phyloP scores from a whole-genome alignment of 1,140 invertebrate genomes.

The Drosophila prosaltans region DNA sequence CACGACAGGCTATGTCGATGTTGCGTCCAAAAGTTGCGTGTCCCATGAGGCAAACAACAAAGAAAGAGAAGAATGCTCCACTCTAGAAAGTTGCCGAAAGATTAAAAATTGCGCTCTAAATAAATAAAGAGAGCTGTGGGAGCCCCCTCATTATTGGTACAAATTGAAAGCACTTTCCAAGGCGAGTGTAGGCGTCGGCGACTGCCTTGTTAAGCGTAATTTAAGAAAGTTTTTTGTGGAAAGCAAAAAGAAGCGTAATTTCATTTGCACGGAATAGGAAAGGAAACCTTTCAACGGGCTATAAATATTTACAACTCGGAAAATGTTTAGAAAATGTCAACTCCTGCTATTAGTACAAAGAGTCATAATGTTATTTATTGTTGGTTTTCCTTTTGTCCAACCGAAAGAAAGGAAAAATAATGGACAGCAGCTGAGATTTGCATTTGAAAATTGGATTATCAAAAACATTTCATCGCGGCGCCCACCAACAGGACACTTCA shows the following conservation, averaged over 20 bases:
- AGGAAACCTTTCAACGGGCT: slow-evolving; percentile 52
- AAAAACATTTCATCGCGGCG: slow-evolving; percentile 51
- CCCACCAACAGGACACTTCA: slow-evolving; percentile 50
- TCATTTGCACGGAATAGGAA: slow-evolving; percentile 23
- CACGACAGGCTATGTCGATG: slow-evolving; percentile 55
- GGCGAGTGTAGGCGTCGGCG: not conserved
- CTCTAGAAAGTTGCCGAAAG: slow-evolving; percentile 52
- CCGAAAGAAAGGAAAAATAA: slow-evolving; percentile 8
- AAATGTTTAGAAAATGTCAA: not conserved
- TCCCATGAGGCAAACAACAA: slow-evolving; percentile 47
- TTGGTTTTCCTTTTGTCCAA: too few species aligned
- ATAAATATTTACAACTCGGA: slow-evolving; percentile 71
- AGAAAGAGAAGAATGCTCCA: slow-evolving; percentile 8
- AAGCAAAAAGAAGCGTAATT: slow-evolving; percentile 32
- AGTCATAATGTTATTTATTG: too few species aligned
- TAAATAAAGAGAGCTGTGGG: slow-evolving; percentile 28
- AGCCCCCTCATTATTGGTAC: slow-evolving; percentile 73
- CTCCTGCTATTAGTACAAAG: too few species aligned
- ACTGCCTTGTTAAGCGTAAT: slow-evolving; percentile 18
- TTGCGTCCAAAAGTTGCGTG: slow-evolving; percentile 58
- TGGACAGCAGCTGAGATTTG: slow-evolving; percentile 68
- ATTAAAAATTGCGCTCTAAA: slow-evolving; percentile 56
- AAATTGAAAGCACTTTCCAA: slow-evolving; percentile 60
- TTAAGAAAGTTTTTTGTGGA: slow-evolving; percentile 14
- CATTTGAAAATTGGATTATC: slow-evolving; percentile 71